Evolutionary conservation across 2,797 vertebrate species (phyloP).

Genomic region (Glyptemys insculpta): DNA sequence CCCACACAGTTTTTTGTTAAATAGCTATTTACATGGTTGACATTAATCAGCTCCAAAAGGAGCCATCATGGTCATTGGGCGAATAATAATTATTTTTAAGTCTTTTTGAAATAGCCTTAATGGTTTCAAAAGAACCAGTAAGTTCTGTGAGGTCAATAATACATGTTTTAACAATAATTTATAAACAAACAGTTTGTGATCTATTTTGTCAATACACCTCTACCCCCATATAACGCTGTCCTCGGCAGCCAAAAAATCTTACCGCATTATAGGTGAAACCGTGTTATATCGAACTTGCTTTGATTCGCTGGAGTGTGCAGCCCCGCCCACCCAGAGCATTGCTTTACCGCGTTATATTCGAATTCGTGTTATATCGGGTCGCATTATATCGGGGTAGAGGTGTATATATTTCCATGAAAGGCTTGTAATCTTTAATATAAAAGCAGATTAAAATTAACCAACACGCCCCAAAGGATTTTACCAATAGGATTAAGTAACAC

Average conservation of each 20-base stretch:
- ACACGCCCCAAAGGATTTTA: neutral
- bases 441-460: neutral
- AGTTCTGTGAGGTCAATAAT: neutral
- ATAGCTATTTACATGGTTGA: neutral
- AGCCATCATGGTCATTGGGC: neutral
- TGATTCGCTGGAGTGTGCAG: too few species aligned
- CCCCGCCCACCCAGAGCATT: too few species aligned
- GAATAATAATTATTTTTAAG: neutral
- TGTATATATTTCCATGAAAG: neutral
- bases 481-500: neutral
- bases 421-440: neutral
- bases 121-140: neutral
- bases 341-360: too few species aligned
- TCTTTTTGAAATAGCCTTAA: neutral
- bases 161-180: neutral
- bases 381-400: too few species aligned
- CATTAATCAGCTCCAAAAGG: neutral
- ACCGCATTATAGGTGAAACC: too few species aligned
- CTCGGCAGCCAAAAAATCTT: too few species aligned
- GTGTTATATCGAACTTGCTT: too few species aligned
- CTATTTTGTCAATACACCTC: neutral
- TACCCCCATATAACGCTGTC: too few species aligned
- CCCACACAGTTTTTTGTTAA: neutral
- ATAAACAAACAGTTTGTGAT: neutral
- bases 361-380: too few species aligned